These are phyloP conservation scores for Volucella bombylans DNA, from an alignment of 2,888 invertebrate species.

Conservation along the genomic window DNA sequence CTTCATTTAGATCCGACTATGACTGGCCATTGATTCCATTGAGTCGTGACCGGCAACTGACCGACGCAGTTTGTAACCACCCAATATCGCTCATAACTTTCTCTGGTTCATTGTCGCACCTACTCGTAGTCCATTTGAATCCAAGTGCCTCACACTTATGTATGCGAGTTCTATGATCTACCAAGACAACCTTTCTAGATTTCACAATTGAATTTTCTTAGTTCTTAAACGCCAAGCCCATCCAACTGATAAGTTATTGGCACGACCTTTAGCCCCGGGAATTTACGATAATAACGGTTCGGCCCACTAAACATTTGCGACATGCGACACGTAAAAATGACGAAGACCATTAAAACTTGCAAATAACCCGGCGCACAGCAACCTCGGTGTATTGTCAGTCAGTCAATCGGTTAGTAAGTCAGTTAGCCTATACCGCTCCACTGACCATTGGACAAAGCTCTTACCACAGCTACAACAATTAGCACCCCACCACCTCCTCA, in stretches of 20 bases:
- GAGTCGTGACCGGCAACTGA: no score
- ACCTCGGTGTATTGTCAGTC: constrained; percentile 1
- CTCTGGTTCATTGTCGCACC: no score
- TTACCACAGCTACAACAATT: constrained; percentile 58
- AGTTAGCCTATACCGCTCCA: constrained; percentile 2
- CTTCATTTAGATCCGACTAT: no score
- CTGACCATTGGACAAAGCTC: constrained; percentile 59
- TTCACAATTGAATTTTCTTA: no score
- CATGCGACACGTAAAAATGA: constrained; percentile 16
- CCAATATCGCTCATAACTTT: no score
- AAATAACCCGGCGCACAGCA: constrained; percentile 49
- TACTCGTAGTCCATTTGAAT: no score
- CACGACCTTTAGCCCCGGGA: constrained; percentile 21
- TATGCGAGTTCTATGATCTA: no score
- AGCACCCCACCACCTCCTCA: constrained; percentile 44
- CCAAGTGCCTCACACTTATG: no score
- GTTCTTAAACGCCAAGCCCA: neutral
- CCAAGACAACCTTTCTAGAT: no score
- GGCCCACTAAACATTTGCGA: constrained; percentile 7
- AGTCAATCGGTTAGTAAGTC: neutral
- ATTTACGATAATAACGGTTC: constrained; percentile 41
- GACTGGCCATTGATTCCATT: no score
- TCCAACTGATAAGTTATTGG: constrained; percentile 20
- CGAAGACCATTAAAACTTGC: constrained; percentile 19
- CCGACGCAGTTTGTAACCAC: no score